Evolutionary conservation across 2,113 vertebrate species (phyloP).

Genomic region (Poeciliopsis turrubarensis): DNA sequence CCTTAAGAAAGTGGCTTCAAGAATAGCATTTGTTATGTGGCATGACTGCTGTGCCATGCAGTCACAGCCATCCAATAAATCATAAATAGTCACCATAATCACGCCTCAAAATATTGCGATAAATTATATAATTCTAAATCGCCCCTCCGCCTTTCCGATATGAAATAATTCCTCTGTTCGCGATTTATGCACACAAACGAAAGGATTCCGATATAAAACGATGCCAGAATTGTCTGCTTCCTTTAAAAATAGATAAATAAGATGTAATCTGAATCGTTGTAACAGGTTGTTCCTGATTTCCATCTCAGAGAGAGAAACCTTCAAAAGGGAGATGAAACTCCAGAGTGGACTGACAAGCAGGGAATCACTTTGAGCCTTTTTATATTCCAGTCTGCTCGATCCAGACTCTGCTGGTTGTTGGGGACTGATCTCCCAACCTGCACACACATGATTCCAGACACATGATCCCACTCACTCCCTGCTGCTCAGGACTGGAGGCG

Average conservation of each 20-base stretch:
- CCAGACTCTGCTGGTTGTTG: slow-evolving; percentile 31
- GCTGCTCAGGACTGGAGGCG: background rate
- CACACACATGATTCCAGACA: slow-evolving; percentile 28
- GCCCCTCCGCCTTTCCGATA: background rate
- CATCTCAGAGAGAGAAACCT: background rate
- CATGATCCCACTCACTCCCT: slow-evolving; percentile 20
- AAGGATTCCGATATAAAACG: background rate
- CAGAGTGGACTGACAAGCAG: background rate
- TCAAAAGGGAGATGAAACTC: background rate
- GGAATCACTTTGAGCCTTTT: slow-evolving; percentile 34
- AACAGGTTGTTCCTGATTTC: background rate
- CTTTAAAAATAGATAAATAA: background rate
- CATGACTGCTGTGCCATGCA: too few species aligned
- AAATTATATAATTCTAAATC: too few species aligned
- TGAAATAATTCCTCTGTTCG: background rate
- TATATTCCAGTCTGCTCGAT: slow-evolving; percentile 35
- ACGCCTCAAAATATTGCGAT: too few species aligned
- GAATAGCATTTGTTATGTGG: too few species aligned
- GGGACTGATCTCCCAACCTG: slow-evolving; percentile 23
- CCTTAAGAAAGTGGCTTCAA: too few species aligned
- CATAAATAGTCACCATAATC: too few species aligned
- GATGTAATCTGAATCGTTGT: background rate
- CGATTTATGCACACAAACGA: too few species aligned
- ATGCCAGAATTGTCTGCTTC: background rate
- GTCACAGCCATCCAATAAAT: too few species aligned